Evolutionary conservation across 1,140 invertebrate species (phyloP).

Genomic region (Oryctes rhinoceros): DNA sequence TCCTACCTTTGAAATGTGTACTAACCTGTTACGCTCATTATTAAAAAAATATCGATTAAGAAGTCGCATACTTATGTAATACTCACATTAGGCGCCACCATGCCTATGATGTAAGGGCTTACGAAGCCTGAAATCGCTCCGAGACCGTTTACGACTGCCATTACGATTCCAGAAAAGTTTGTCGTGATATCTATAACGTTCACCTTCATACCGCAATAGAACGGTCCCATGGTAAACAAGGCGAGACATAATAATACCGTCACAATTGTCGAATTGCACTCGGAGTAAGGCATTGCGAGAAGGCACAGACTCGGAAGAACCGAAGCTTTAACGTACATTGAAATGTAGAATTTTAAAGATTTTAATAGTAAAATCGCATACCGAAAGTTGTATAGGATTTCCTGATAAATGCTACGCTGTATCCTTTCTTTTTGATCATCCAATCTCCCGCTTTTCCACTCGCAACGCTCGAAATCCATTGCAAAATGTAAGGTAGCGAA

Average conservation of each 20-base stretch:
- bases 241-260: neutral
- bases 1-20: no score
- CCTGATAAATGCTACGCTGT: conserved; percentile 15
- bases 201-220: conserved; percentile 76
- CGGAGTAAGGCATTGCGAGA: conserved; percentile 21
- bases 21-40: no score
- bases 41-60: no score
- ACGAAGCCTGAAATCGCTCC: conserved; percentile 83
- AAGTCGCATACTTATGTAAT: neutral
- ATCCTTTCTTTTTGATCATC: conserved; percentile 39
- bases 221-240: conserved; percentile 69
- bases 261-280: neutral
- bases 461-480: conserved; percentile 29
- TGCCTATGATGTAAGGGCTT: conserved; percentile 76
- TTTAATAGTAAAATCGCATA: neutral
- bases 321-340: conserved; percentile 14
- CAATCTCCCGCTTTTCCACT: conserved; percentile 28
- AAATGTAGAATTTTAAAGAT: neutral
- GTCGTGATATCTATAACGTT: conserved; percentile 83
- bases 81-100: conserved; percentile 75
- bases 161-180: conserved; percentile 80
- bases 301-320: conserved; percentile 39
- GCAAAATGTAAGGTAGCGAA: conserved; percentile 38
- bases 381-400: conserved; percentile 42
- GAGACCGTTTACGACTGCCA: conserved; percentile 82